Base-by-base conservation (phyloP, 2,113 vertebrate genomes). In the Megaptera novaeangliae region DNA sequence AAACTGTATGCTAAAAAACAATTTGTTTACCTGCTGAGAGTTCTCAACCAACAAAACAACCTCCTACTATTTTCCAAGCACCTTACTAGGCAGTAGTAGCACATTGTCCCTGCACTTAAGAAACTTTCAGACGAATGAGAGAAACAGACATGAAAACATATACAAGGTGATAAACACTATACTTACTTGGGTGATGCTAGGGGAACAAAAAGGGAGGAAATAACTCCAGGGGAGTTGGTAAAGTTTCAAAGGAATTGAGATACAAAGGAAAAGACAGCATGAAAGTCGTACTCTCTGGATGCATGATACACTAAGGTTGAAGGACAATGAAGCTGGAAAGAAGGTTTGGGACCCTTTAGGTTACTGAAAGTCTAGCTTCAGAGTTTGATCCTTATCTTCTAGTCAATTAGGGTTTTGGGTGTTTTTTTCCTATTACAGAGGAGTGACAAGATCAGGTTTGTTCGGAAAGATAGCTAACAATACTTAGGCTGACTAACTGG, bases 61-160 rank as follows among this genome's bases (percentile, higher is more conserved):
- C 11, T 75, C 27, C 82, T 83, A 92, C 3, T 72, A 89, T 80
- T 91, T 90, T 90, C 52, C 71, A 93, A 69, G 61, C 18, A 97
- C 72, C 49, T 97, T 91, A 91, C 34, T 44, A 85, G 25, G 46
- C 15, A 84, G 39, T n/a, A 90, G 52, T 49, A 90, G 86, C 49
- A 91, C 49, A 82, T 13, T 82, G 15, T 75, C 39, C 44, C 25
- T 55, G 41, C 46, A 17, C 46, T 95, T 66, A 91, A 92, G 3
- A 96, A 78, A 80, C 36, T 71, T 93, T 88, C 34, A 85, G 44
- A 97, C 49, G 91, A 46, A 91, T 69, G 44, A 91, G 41, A 61
- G 7, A 96, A 96, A 89, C 12, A 81, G 27, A 55, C 31, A 74
- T 63, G 41, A 71, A 92, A 72, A 82, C 31, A 96, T 82, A 96